These are phyloP conservation scores for Rhinophrynus dorsalis DNA, from an alignment of 2,797 vertebrate genomes.

Conservation along the genomic window DNA sequence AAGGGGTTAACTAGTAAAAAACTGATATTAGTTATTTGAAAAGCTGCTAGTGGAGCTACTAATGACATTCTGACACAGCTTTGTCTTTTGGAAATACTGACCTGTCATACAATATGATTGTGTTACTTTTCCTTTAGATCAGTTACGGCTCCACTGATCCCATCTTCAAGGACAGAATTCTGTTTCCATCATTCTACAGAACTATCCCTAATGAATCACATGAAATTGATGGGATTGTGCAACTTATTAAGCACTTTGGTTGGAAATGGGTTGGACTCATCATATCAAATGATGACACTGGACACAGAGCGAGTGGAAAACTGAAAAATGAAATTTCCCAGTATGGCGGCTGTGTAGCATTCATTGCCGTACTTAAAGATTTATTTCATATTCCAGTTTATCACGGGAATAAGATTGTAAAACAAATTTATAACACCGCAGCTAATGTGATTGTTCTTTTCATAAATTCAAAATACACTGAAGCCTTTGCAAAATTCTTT, in stretches of 20 bases:
- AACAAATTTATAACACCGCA: not conserved
- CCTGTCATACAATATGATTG: too few relatives aligned
- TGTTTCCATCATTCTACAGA: not conserved
- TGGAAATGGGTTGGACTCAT: slow-evolving; percentile 40
- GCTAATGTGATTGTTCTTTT: slow-evolving; percentile 12
- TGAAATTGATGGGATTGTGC: not conserved
- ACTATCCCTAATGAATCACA: slow-evolving; percentile 1
- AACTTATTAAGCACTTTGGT: slow-evolving; percentile 5
- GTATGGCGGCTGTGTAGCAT: slow-evolving; percentile 8
- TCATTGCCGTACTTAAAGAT: not conserved
- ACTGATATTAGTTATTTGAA: too few relatives aligned
- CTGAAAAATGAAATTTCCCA: not conserved
- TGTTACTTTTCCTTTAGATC: slow-evolving; percentile 9
- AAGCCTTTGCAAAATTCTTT: not conserved
- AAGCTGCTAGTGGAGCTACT: too few relatives aligned
- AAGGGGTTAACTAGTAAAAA: too few relatives aligned
- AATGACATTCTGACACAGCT: too few relatives aligned
- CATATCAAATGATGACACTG: not conserved
- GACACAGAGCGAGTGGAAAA: not conserved
- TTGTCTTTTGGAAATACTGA: too few relatives aligned
- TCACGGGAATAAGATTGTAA: not conserved
- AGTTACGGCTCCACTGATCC: slow-evolving; percentile 37
- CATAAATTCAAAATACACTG: not conserved
- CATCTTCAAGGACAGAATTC: not conserved
- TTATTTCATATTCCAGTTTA: not conserved